Evolutionary conservation across 2,888 invertebrate species (phyloP).

Genomic region (Ectemnius lituratus): DNA sequence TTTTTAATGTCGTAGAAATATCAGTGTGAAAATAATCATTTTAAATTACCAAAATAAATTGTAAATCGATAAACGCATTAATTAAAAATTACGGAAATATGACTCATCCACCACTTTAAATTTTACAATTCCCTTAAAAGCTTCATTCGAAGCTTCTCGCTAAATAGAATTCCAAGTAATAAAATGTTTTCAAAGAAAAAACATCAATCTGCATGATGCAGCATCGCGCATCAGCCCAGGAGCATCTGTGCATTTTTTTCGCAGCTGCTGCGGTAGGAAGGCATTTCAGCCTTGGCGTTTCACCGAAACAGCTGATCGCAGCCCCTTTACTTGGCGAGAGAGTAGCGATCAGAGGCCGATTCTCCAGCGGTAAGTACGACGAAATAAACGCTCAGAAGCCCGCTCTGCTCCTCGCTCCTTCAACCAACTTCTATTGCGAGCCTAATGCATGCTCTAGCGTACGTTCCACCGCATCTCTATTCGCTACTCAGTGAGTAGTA

Average conservation of each 20-base stretch:
- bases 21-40: too few species aligned
- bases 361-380: too few species aligned
- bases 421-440: background rate
- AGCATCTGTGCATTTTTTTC: constrained; percentile 23
- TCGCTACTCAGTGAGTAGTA: constrained; percentile 41
- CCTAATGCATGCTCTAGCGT: constrained; percentile 29
- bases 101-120: too few species aligned
- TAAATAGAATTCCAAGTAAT: too few species aligned
- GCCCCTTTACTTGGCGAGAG: constrained; percentile 56
- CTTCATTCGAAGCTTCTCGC: too few species aligned
- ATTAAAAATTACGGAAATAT: too few species aligned
- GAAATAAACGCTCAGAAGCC: constrained; percentile 7
- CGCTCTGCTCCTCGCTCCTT: constrained; percentile 20
- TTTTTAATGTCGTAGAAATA: too few species aligned
- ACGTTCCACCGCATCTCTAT: constrained; percentile 37
- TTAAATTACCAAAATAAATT: too few species aligned
- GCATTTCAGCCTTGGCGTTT: constrained; percentile 40
- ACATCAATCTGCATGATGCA: constrained; percentile 8
- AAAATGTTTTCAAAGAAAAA: too few species aligned
- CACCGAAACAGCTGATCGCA: constrained; percentile 61
- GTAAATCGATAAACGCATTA: too few species aligned
- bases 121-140: too few species aligned
- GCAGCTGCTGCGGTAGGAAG: constrained; percentile 13
- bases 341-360: constrained; percentile 22
- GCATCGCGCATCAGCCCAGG: constrained; percentile 23